phyloP scores from a whole-genome alignment of 1,140 invertebrate species.

The Leptinotarsa texana region DNA sequence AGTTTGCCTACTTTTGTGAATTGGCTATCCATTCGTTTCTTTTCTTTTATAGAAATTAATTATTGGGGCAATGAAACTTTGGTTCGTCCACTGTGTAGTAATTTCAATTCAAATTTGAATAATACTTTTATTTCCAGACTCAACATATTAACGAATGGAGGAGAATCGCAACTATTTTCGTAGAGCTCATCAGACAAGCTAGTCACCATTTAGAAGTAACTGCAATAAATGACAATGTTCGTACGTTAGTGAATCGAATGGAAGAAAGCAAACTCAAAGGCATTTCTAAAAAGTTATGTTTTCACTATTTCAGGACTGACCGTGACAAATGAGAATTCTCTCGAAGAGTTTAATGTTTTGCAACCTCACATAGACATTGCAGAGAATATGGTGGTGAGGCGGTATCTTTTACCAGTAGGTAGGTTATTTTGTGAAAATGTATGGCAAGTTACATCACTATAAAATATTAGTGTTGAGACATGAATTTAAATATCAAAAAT shows the following conservation, averaged over 20 bases:
- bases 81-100: background rate
- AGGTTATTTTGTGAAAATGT: background rate
- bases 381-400: slow-evolving; percentile 14
- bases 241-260: slow-evolving; percentile 26
- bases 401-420: slow-evolving; percentile 22
- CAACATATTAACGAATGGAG: slow-evolving; percentile 51
- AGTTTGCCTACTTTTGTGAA: too few species aligned
- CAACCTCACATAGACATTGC: background rate
- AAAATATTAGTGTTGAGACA: too few species aligned
- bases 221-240: slow-evolving; percentile 26
- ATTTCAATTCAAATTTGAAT: background rate
- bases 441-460: too few species aligned
- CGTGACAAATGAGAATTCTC: background rate
- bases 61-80: too few species aligned
- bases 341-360: background rate
- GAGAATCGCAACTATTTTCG: slow-evolving; percentile 49
- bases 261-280: background rate
- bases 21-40: too few species aligned
- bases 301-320: background rate
- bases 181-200: slow-evolving; percentile 50
- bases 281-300: too few species aligned
- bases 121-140: slow-evolving; percentile 34
- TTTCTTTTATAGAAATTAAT: too few species aligned
- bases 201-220: slow-evolving; percentile 14
- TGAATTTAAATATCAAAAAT: too few species aligned